These are phyloP conservation scores for Scartelaos histophorus DNA, from an alignment of 2,113 vertebrate species.

Conservation along the genomic window DNA sequence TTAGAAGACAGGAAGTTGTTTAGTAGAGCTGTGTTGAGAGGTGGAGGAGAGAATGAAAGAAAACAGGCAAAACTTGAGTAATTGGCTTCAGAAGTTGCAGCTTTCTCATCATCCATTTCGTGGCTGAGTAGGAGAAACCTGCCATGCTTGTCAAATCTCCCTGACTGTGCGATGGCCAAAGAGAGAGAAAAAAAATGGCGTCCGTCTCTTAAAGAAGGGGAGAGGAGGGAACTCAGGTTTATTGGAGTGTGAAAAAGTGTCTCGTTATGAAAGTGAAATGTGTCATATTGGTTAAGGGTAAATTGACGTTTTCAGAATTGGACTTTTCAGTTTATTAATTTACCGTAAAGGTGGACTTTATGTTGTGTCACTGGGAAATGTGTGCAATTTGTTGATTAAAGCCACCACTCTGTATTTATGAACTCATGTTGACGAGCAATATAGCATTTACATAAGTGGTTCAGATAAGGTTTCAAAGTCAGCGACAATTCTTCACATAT, in stretches of 20 bases:
- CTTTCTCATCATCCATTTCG: constrained; percentile 60
- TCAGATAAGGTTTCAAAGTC: background rate
- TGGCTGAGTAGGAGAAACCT: constrained; percentile 65
- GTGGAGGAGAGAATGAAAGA: constrained; percentile 41
- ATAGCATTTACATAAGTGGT: background rate
- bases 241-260: constrained; percentile 70
- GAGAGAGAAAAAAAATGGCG: constrained; percentile 59
- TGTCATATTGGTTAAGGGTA: constrained; percentile 54
- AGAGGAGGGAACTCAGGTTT: constrained; percentile 64
- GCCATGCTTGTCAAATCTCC: constrained; percentile 73
- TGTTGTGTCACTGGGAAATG: background rate
- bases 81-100: constrained; percentile 71
- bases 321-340: constrained; percentile 40
- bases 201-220: constrained; percentile 53
- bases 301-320: constrained; percentile 50
- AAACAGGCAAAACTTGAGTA: constrained; percentile 68
- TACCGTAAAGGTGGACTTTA: background rate
- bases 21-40: constrained; percentile 44
- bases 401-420: background rate
- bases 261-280: constrained; percentile 73
- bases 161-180: constrained; percentile 63
- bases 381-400: constrained; percentile 8
- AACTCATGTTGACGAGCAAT: background rate
- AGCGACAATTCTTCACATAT: background rate
- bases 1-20: constrained; percentile 55